Evolutionary conservation across 2,888 invertebrate species (phyloP), one percentile per base, ranked within the genome.

Genomic region (Nymphalis c-album): DNA sequence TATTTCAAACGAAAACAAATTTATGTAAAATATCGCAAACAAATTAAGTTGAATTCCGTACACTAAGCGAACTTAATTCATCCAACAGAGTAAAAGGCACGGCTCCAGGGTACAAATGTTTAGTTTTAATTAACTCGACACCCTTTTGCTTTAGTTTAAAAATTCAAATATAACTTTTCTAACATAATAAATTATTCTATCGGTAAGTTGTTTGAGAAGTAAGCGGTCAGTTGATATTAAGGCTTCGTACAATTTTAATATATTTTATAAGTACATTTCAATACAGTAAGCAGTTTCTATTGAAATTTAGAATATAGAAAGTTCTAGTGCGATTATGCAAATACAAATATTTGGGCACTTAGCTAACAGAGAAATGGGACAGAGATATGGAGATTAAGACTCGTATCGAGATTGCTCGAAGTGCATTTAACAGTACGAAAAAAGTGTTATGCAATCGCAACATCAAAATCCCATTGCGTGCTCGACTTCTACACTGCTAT

Each of bases 51-150:
- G 40, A 22, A 55, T 55, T 55, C 71, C 67, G 64, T 70, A 64
- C 69, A 65, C 64, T 62, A 70, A 67, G 70, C 61, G 53, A 40
- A 61, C 58, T 76, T 75, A 76, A 77, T 77, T 73, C 77, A 65
- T 69, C 73, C 70, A 73, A 74, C 74, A 68, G 72, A 68, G 74
- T 69, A 65, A 72, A 73, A 76, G 77, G 76, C 77, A 75, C 77
- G 77, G 72, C 61, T 64, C 60, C 66, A 60, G 5, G 18, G 68
- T 71, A 71, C 73, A 74, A 74, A 74, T 76, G 74, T 76, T 76
- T 77, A 71, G 66, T 73, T 76, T 76, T 73, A 75, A 76, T 77
- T 75, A 77, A 71, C 70, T 68, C 64, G 48, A 63, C 47, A 57
- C 60, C 53, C 63, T 51, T 65, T 51, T 51, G 67, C 63, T 63